Conservation (phyloP, 2,888 invertebrate genomes). For the Melieria crassipennis region DNA sequence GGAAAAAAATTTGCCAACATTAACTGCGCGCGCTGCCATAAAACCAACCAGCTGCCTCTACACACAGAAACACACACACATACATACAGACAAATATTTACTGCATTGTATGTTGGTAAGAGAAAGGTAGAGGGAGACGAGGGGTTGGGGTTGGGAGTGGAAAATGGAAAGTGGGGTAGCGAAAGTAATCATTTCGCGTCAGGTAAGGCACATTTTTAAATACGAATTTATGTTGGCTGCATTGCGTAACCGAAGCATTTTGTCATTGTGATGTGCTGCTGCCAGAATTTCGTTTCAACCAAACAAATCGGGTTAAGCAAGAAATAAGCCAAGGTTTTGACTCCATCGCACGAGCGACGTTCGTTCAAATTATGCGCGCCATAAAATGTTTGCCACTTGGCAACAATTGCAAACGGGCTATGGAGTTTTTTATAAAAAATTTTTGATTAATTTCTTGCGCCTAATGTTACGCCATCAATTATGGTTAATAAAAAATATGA, state of each 20-base stretch:
- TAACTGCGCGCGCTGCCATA: neutral
- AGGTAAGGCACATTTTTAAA: slow-evolving; percentile 59
- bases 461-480: slow-evolving; percentile 60
- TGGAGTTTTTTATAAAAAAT: slow-evolving; percentile 26
- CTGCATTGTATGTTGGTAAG: too few species aligned
- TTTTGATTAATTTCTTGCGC: slow-evolving; percentile 57
- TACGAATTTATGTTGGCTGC: slow-evolving; percentile 59
- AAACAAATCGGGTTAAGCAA: too few species aligned
- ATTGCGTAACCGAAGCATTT: slow-evolving; percentile 41
- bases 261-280: slow-evolving; percentile 40
- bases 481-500: slow-evolving; percentile 53
- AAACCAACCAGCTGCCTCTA: neutral
- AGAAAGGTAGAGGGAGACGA: too few species aligned
- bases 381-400: slow-evolving; percentile 37
- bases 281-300: neutral
- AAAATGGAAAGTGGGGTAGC: neutral
- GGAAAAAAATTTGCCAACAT: neutral
- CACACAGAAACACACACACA: neutral
- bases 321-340: neutral
- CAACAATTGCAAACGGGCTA: neutral
- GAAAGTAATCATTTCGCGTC: slow-evolving; percentile 37
- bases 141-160: neutral
- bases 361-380: slow-evolving; percentile 42
- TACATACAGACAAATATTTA: neutral
- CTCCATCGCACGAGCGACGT: neutral